These are phyloP conservation scores for Macroglossus sobrinus DNA, from an alignment of 2,113 vertebrate species.

Conservation along the genomic window DNA sequence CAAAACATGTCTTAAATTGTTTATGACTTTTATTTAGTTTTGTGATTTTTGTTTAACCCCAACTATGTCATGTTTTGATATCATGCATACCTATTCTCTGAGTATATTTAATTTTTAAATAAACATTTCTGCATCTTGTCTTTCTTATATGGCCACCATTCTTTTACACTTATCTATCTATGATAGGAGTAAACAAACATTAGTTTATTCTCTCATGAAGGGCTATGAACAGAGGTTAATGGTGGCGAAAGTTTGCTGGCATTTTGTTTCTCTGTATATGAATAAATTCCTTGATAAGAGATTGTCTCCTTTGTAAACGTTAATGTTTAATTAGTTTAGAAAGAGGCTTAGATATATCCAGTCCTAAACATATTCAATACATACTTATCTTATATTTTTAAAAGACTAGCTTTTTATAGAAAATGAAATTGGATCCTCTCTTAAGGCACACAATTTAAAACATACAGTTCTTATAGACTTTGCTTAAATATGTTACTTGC, in stretches of 20 bases:
- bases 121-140: background rate
- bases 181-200: background rate
- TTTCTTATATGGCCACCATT: background rate
- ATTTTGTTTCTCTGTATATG: background rate
- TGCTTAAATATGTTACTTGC: constrained; percentile 36
- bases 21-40: background rate
- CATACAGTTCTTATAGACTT: background rate
- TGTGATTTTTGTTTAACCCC: background rate
- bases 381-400: background rate
- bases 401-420: constrained; percentile 25
- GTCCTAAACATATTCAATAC: background rate
- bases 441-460: constrained; percentile 6
- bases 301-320: background rate
- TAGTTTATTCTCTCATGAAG: background rate
- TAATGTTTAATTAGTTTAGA: constrained; percentile 22
- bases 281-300: background rate
- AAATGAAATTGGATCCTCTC: constrained; percentile 44
- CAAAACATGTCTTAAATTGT: background rate
- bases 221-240: background rate
- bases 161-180: background rate
- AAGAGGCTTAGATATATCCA: background rate
- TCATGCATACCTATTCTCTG: background rate
- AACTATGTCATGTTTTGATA: background rate
- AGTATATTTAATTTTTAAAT: background rate
- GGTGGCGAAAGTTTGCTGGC: background rate